phyloP scores from a whole-genome alignment of 2,888 invertebrate species.

The Lycocerus yunnanus region DNA sequence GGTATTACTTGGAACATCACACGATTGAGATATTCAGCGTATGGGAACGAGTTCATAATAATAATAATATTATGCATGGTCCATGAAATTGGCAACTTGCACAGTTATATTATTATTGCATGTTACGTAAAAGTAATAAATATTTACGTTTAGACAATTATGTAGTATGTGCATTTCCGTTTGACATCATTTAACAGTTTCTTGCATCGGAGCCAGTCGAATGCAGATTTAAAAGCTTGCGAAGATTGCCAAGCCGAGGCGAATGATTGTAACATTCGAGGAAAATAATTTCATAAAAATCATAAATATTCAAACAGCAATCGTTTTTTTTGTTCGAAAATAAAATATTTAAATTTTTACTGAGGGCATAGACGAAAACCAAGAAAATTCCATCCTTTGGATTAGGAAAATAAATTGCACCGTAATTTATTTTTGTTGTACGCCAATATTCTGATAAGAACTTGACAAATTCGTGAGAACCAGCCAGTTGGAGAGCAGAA shows the following conservation, averaged over 20 bases:
- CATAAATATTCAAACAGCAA: neutral
- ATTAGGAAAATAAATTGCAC: neutral
- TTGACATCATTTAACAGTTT: neutral
- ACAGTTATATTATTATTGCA: neutral
- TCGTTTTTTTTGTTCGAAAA: neutral
- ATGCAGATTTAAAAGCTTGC: neutral
- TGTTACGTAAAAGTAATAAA: neutral
- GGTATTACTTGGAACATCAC: neutral
- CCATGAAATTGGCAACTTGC: neutral
- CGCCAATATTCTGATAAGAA: neutral
- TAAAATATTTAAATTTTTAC: neutral
- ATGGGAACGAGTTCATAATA: neutral
- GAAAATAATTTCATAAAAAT: neutral
- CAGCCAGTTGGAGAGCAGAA: neutral
- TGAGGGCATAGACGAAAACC: neutral
- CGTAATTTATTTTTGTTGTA: neutral
- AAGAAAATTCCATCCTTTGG: neutral
- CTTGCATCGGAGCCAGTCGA: neutral
- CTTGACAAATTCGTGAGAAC: neutral
- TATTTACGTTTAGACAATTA: neutral
- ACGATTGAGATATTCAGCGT: neutral
- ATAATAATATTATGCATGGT: no score
- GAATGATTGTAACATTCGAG: neutral
- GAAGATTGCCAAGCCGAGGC: neutral
- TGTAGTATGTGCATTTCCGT: neutral